phyloP scores from a whole-genome alignment of 2,113 vertebrate species.

The Podocnemis expansa region DNA sequence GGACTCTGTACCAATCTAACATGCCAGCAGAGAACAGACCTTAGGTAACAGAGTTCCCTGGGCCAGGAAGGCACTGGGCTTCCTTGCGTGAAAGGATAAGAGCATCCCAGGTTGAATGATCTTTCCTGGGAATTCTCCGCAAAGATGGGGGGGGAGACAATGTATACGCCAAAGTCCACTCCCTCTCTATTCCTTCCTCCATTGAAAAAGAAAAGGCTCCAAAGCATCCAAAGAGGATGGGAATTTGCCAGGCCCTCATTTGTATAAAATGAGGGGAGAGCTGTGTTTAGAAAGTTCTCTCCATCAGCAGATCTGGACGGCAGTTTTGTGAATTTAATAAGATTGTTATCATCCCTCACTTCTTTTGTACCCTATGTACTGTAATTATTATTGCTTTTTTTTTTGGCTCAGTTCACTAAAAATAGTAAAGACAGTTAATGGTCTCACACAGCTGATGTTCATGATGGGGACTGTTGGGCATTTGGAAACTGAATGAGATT shows the following conservation, averaged over 20 bases:
- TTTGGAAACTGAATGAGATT: neutral
- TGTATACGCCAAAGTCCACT: neutral
- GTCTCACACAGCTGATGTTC: neutral
- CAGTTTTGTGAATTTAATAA: neutral
- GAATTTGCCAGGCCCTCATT: neutral
- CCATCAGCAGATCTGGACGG: neutral
- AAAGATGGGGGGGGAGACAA: neutral
- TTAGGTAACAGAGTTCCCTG: neutral
- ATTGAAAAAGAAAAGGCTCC: accelerated
- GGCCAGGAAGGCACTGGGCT: neutral
- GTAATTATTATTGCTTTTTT: neutral
- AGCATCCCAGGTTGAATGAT: neutral
- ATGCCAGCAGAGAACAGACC: neutral
- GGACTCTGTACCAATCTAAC: neutral
- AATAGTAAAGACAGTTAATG: neutral
- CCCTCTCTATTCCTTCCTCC: neutral
- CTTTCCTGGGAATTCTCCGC: neutral
- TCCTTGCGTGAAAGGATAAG: neutral
- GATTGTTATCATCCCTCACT: neutral
- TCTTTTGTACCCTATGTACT: neutral
- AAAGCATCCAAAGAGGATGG: neutral
- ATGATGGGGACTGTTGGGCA: neutral
- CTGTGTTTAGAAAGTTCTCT: neutral
- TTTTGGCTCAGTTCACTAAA: neutral
- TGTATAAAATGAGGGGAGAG: neutral